Evolutionary conservation across 2,888 invertebrate genomes (phyloP), one percentile per base, ranked within the genome.

Genomic region (Cerceris rybyensis): DNA sequence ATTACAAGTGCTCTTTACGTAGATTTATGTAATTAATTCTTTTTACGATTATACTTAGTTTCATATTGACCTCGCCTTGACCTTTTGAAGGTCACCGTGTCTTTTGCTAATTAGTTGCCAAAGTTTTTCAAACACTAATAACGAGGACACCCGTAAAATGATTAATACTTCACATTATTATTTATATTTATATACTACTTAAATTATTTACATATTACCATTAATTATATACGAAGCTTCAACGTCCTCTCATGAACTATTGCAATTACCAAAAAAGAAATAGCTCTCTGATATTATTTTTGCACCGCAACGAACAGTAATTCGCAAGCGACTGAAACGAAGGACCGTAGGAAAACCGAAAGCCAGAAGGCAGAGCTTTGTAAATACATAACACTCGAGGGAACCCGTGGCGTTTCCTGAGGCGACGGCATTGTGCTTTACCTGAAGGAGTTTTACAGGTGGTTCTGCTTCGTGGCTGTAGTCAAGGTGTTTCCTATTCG

Each of bases 381-480:
- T 73, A 78, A 80, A 66, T 79, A 73, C 69, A 72, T 67, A 77
- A 72, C 78, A 77, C 64, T 63, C 74, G 66, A 54, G 65, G 50
- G 54, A 71, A 54, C 67, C 59, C 49, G 70, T 16, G 52, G 60
- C 59, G 73, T 68, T 79, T 58, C 55, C 69, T 17, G 55, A 43
- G 28, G 43, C 54, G 50, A 73, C 73, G 79, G 72, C 70, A 72
- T 63, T 59, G 59, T 64, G 63, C 68, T 57, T 58, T 68, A 65
- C 60, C 17, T 55, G 66, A 74, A 78, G 63, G 75, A 80, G 73
- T 78, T 80, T 78, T 78, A 80, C 80, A 70, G 60, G 73, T 78
- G 78, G 79, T 71, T 77, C 65, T 73, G 66, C 41, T 49, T 64
- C 50, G 54, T 69, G 52, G 64, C 43, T 41, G 58, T 43, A 67